Evolutionary conservation across 2,888 invertebrate genomes (phyloP).

Genomic region (Alviniconcha strummeri): DNA sequence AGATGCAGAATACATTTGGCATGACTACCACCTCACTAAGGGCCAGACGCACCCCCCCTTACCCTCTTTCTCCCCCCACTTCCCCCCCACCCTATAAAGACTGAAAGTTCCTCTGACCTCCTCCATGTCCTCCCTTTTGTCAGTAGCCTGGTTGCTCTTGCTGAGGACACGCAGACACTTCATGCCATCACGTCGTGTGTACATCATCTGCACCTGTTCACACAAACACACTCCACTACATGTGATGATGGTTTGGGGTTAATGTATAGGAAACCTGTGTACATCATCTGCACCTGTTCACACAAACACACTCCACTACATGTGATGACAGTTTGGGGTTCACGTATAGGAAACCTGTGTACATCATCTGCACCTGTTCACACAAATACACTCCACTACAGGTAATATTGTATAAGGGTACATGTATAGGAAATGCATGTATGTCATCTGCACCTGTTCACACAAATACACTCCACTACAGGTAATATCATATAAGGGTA

Average conservation of each 20-base stretch:
- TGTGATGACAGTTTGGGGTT: no score
- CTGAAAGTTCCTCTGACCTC: constrained; percentile 47
- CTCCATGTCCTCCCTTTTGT: constrained; percentile 59
- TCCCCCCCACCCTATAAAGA: no score
- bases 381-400: constrained; percentile 1
- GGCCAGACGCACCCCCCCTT: no score
- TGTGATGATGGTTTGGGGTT: not conserved
- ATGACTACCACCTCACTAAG: no score
- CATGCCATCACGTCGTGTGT: constrained; percentile 60
- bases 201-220: constrained; percentile 59
- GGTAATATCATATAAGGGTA: not conserved
- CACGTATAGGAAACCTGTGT: constrained; percentile 39
- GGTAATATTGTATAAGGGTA: not conserved
- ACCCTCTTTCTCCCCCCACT: no score
- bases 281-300: constrained; percentile 59
- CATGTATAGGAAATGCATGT: constrained; percentile 40
- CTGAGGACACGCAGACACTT: constrained; percentile 59
- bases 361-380: constrained; percentile 58
- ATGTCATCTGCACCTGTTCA: constrained; percentile 58
- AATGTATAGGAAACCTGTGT: constrained; percentile 39
- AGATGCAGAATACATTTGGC: no score
- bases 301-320: not conserved
- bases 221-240: constrained; percentile 1
- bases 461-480: constrained; percentile 1
- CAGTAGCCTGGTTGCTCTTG: constrained; percentile 51